These are phyloP conservation scores for Phortica magna DNA, from an alignment of 2,888 invertebrate genomes.

Conservation along the genomic window DNA sequence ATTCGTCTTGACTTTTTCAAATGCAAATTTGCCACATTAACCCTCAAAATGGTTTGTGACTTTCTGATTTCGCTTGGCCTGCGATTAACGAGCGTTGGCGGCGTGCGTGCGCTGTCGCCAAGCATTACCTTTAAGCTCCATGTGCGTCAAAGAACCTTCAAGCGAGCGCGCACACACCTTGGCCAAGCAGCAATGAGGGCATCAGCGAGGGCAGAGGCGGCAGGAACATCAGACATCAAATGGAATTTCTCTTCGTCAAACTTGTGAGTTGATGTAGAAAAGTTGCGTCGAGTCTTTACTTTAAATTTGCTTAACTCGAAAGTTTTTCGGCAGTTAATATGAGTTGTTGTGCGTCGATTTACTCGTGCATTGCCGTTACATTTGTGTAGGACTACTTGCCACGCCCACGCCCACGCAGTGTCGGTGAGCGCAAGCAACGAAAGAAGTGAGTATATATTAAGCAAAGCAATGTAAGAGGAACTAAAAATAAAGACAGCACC, in stretches of 20 bases:
- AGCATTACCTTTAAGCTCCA: background rate
- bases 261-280: background rate
- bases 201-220: background rate
- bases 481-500: background rate
- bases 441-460: too few species aligned
- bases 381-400: constrained; percentile 15
- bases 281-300: background rate
- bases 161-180: constrained; percentile 1
- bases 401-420: background rate
- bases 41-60: background rate
- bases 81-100: constrained; percentile 2
- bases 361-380: constrained; percentile 15
- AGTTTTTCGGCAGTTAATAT: background rate
- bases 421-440: too few species aligned
- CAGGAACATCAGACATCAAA: constrained; percentile 23
- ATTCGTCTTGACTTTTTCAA: constrained; percentile 7
- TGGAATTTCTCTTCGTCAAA: constrained; percentile 10
- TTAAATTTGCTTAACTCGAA: constrained; percentile 14
- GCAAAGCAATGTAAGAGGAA: too few species aligned
- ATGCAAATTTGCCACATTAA: constrained; percentile 23
- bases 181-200: background rate
- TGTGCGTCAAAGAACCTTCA: background rate
- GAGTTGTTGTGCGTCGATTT: background rate
- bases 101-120: background rate
- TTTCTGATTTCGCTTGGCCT: background rate